A percentile compares a stretch with the other conserved stretches of the same genome.
These are phyloP conservation scores for Choreutis nemorana DNA, from an alignment of 2,888 invertebrate genomes.

Conservation along the genomic window DNA sequence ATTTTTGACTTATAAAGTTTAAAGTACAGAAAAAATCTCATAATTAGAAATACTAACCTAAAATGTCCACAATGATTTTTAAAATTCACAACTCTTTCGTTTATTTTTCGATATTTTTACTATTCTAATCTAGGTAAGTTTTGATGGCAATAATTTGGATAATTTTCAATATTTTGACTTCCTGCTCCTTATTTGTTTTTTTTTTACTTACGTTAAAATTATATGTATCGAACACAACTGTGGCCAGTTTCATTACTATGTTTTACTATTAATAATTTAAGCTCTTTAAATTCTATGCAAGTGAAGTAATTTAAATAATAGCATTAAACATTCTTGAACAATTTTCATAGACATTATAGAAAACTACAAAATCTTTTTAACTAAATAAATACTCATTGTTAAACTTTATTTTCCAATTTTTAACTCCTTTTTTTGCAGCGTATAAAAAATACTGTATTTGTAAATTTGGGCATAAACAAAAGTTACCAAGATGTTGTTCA, in stretches of 20 bases:
- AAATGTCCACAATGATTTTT: constrained; percentile 17
- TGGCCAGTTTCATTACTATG: constrained; percentile 1
- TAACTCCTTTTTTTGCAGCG: neutral
- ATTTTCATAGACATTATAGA: too few species aligned
- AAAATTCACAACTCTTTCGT: neutral
- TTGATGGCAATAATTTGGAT: too few species aligned
- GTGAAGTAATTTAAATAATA: too few species aligned
- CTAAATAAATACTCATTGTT: too few species aligned
- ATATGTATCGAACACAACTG: neutral
- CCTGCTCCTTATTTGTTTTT: too few species aligned
- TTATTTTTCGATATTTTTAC: neutral
- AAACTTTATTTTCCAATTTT: neutral
- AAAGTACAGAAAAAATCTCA: constrained; percentile 60
- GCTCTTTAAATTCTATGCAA: too few species aligned
- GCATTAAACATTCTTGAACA: too few species aligned
- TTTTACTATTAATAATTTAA: neutral
- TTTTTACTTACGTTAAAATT: neutral
- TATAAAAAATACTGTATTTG: constrained; percentile 16
- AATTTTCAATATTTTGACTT: too few species aligned
- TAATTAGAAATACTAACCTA: constrained; percentile 47
- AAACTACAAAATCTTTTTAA: too few species aligned
- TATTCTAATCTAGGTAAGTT: too few species aligned
- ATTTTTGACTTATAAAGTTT: constrained; percentile 52
- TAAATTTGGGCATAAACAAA: constrained; percentile 41
- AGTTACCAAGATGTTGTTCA: constrained; percentile 63